Conservation (phyloP, 2,888 invertebrate species). For the Platypus cylindrus region DNA sequence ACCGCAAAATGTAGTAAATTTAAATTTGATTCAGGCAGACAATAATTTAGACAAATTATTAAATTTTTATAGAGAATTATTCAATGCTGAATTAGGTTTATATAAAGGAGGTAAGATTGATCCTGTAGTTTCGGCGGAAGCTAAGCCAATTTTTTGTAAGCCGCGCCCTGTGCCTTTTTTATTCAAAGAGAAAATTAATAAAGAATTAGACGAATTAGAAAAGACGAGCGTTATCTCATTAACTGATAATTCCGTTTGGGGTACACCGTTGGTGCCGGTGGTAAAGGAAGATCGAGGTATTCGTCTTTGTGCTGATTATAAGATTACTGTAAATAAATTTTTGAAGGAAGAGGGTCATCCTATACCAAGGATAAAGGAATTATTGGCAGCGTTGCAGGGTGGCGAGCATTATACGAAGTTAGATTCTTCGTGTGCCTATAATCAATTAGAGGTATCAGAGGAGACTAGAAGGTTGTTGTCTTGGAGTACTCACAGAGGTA, state of each 20-base stretch:
- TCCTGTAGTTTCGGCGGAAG: conserved; percentile 2
- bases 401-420: conserved; percentile 18
- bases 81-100: conserved; percentile 7
- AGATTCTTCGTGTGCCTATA: conserved; percentile 22
- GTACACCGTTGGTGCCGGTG: conserved; percentile 19
- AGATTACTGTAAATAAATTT: conserved; percentile 18
- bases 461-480: conserved; percentile 21
- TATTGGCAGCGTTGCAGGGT: conserved; percentile 14
- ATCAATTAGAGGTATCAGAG: conserved; percentile 24
- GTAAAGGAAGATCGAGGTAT: conserved; percentile 18
- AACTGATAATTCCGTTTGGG: conserved; percentile 16
- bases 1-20: too few species aligned
- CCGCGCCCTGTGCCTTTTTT: conserved; percentile 13
- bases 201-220: conserved; percentile 14
- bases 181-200: conserved; percentile 12
- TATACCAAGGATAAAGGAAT: conserved; percentile 15
- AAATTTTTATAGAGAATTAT: conserved; percentile 3
- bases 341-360: conserved; percentile 17
- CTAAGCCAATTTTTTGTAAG: conserved; percentile 11
- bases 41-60: conserved; percentile 5
- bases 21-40: conserved; percentile 1
- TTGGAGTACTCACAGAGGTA: conserved; percentile 26
- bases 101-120: conserved; percentile 5
- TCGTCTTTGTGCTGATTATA: conserved; percentile 22
- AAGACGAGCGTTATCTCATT: conserved; percentile 11